Percentiles rank a stretch among this genome's conserved stretches.
Evolutionary conservation across 2,888 invertebrate species (phyloP).

Genomic region (Cephonodes hylas): DNA sequence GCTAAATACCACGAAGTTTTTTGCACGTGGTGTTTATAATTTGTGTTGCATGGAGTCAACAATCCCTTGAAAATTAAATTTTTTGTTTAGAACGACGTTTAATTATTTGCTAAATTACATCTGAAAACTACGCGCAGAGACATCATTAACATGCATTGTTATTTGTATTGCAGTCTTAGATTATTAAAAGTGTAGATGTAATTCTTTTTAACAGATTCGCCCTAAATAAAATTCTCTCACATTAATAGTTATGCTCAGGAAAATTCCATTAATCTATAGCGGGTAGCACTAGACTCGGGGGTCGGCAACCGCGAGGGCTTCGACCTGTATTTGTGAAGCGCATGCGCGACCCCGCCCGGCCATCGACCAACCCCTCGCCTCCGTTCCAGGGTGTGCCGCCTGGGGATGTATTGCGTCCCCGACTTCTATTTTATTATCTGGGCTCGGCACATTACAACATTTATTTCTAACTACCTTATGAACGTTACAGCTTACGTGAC

Average conservation of each 20-base stretch:
- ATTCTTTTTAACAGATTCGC: too few species aligned
- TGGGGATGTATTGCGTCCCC: slow-evolving; percentile 11
- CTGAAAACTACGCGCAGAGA: too few species aligned
- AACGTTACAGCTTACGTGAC: background rate
- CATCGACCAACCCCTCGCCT: slow-evolving; percentile 58
- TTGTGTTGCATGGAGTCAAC: background rate
- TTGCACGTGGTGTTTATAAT: background rate
- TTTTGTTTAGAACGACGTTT: background rate
- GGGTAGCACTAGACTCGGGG: slow-evolving; percentile 61
- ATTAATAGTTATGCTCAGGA: background rate
- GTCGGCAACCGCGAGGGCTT: slow-evolving; percentile 76
- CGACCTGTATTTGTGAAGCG: slow-evolving; percentile 63
- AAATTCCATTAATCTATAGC: slow-evolving; percentile 22
- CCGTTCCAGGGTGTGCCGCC: slow-evolving; percentile 29
- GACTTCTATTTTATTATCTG: slow-evolving; percentile 1
- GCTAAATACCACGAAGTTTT: slow-evolving; percentile 32
- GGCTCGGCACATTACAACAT: background rate
- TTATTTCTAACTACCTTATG: background rate
- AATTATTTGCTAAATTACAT: background rate
- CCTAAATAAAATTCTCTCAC: too few species aligned
- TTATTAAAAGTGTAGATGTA: too few species aligned
- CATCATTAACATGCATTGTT: too few species aligned
- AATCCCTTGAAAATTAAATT: background rate
- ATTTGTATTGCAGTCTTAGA: too few species aligned
- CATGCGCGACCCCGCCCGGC: slow-evolving; percentile 68